Base-by-base conservation (phyloP, 2,888 invertebrate genomes). In the Caenorhabditis afra region DNA sequence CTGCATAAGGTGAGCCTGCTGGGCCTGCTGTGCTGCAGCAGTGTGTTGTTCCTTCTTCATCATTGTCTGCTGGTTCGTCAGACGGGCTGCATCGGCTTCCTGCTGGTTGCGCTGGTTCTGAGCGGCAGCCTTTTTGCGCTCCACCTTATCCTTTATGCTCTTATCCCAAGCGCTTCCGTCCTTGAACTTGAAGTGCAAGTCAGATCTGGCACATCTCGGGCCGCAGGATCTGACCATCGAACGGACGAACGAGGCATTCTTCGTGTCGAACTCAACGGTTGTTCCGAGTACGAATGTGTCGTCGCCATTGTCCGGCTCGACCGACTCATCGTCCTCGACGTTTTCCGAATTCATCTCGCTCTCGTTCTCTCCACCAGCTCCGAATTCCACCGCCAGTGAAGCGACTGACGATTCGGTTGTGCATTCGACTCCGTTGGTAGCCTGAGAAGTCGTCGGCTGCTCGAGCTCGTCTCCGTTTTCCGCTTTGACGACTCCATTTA, bases 211-310 rank as follows among this genome's bases (percentile, higher is more conserved):
- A 49, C 75, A 62, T 12, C 64, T 45, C 1, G 65, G 75, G 0
- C 79, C 79, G 45, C 75, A 75, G 0, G 75, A 70, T 61, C 79
- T 23, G 8, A 68, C 39, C 18, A 75, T 12, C 3, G 65, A 29
- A 11, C 68, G 57, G 10, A 79, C 53, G 18, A 70, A 79, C 2
- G 5, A 11, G 12, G 79, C 79, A 18, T 58, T 75, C 14, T 22
- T 23, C 5, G 70, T 35, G 20, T 61, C 61, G 29, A 44, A 71
- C n/a, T 59, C 75, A 3, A 75, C 37, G 8, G 44, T 47, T 0
- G 10, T 64, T 20, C 79, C 70, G 20, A 23, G 2, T 29, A 20
- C 37, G 10, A 14, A 68, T 0, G 74, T 74, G 39, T 79, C 79
- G 0, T 12, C 16, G 5, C 1, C 22, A 3, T 16, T 18, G n/a